phyloP scores from a whole-genome alignment of 2,113 vertebrate genomes.

The Tor tambroides region DNA sequence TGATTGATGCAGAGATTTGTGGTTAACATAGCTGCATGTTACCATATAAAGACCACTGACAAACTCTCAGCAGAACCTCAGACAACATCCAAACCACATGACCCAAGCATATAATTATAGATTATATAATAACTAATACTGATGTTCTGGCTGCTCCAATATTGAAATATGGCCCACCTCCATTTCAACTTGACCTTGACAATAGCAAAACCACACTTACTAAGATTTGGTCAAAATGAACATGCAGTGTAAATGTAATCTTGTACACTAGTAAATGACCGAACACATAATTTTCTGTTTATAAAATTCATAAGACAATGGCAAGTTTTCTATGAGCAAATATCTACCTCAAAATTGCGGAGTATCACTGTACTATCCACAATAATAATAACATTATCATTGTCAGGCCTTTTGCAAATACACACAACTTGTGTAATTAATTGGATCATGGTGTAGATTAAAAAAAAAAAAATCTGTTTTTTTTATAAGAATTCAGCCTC shows the following conservation, averaged over 20 bases:
- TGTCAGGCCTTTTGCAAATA: background rate
- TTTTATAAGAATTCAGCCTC: too few relatives aligned
- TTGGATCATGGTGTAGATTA: background rate
- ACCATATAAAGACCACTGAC: constrained; percentile 31
- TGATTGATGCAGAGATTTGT: constrained; percentile 39
- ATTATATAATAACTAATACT: constrained; percentile 40
- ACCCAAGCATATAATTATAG: constrained; percentile 45
- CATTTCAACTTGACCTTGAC: constrained; percentile 28
- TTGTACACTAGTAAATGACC: background rate
- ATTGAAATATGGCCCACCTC: constrained; percentile 21
- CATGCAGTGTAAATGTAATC: constrained; percentile 9
- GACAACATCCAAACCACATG: constrained; percentile 36
- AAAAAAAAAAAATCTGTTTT: too few relatives aligned
- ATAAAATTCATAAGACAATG: background rate
- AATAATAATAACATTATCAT: too few relatives aligned
- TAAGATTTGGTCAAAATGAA: constrained; percentile 3
- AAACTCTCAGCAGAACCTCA: constrained; percentile 30
- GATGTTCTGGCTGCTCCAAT: constrained; percentile 3
- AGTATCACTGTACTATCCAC: too few relatives aligned
- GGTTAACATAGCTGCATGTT: constrained; percentile 40
- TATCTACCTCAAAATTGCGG: too few relatives aligned
- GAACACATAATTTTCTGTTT: background rate
- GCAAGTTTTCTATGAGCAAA: background rate
- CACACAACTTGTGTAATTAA: background rate
- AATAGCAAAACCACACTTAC: background rate